These are phyloP conservation scores for Teleiodes luculella DNA, from an alignment of 2,888 invertebrate genomes.

Conservation along the genomic window DNA sequence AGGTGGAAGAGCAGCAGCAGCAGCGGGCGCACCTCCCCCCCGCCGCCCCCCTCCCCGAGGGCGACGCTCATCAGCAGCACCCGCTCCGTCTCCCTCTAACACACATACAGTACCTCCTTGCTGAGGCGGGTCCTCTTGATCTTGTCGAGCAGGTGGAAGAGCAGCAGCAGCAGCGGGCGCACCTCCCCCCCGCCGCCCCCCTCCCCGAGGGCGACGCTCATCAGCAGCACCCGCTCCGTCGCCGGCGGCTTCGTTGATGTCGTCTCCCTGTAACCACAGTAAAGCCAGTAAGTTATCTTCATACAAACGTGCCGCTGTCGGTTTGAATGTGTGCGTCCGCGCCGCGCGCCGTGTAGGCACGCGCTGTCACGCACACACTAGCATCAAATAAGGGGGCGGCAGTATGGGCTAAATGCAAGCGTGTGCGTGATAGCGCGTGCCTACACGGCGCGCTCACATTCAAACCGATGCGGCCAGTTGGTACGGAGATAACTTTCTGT, in stretches of 20 bases:
- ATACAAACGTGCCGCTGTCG: too few species aligned
- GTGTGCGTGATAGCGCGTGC: too few species aligned
- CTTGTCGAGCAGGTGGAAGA: slow-evolving; percentile 96
- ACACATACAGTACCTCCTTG: slow-evolving; percentile 97
- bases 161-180: slow-evolving; percentile 89
- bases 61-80: slow-evolving; percentile 90
- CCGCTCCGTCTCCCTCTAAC: slow-evolving; percentile 86
- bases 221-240: slow-evolving; percentile 87
- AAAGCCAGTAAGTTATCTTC: too few species aligned
- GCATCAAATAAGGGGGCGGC: too few species aligned
- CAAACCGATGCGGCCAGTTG: too few species aligned
- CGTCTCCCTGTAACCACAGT: slow-evolving; percentile 82
- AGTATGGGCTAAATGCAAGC: too few species aligned
- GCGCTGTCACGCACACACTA: too few species aligned
- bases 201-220: slow-evolving; percentile 85
- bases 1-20: slow-evolving; percentile 94
- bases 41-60: slow-evolving; percentile 82
- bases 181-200: slow-evolving; percentile 86
- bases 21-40: slow-evolving; percentile 88
- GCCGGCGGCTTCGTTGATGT: slow-evolving; percentile 85
- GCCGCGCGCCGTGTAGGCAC: too few species aligned
- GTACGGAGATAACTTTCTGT: too few species aligned
- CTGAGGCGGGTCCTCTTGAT: slow-evolving; percentile 90
- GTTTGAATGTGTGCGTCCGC: too few species aligned
- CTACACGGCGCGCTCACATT: too few species aligned